Evolutionary conservation across 2,797 vertebrate species (phyloP), one percentile per base, ranked within the genome.

Genomic region (Channallabes apus): DNA sequence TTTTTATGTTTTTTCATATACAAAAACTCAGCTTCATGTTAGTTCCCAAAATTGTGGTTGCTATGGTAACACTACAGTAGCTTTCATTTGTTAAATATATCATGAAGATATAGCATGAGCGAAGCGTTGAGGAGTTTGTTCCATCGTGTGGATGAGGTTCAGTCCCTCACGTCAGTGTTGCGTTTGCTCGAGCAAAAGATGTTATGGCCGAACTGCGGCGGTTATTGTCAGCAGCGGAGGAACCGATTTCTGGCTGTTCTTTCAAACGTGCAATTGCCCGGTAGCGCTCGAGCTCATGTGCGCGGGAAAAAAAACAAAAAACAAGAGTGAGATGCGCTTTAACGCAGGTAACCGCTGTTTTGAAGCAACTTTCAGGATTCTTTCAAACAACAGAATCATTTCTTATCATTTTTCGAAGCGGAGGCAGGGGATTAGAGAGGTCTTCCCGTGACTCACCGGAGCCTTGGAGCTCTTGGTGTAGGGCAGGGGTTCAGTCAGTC

Each of bases 401-500:
- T 65, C 64, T 65, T 27, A 2, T n/a, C 62, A 27, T 64, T 14
- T 27, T 64, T 64, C 24, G 27, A 15, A 11, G 46, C 46, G 46
- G 46, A 46, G 46, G 46, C 46, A 46, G 11, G 4, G 38, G 15
- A 17, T 46, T 20, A 7, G n/a, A 27, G 17, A 41, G 12, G 41
- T 61, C 0, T n/a, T 38, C n/a, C n/a, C 3, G 17, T 65, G 9
- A 27, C 87, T 96, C 91, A 99, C 98, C 84, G 95, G 94, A n/a
- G 96, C 93, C 96, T 99, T 99, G 90, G 97, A 98, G 95, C 96
- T 97, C 91, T 98, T 97, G 0, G 96, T 93, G 0, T 97, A 98
- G 87, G 98, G 98, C 94, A 99, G 96, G 0, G 98, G 97, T 92
- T 96, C 97, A 54, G 97, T 97, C 2, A 99, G 95, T 88, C 94